A percentile compares a stretch with the other conserved stretches of the same genome.
Conservation (phyloP, 2,113 vertebrate species). For the Ceyx margarethae region DNA sequence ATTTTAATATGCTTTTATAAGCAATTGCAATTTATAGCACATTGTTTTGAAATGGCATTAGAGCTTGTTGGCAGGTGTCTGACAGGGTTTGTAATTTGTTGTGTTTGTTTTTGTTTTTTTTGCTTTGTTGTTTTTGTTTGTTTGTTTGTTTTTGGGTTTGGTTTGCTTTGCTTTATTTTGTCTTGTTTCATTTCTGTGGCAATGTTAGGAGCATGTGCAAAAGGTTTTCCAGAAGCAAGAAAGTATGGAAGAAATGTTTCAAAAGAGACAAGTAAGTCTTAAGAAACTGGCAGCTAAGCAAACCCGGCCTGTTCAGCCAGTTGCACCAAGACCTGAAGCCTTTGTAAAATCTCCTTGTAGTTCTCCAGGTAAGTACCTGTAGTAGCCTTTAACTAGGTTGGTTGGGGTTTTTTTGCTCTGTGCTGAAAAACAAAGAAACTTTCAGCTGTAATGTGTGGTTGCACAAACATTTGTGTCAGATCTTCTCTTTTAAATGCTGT, state of each 20-base stretch:
- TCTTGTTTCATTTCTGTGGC: background rate
- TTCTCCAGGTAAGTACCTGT: constrained; percentile 78
- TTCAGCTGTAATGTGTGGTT: background rate
- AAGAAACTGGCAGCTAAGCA: constrained; percentile 97
- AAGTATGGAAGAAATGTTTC: constrained; percentile 95
- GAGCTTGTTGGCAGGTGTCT: background rate
- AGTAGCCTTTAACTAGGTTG: background rate
- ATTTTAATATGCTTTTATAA: background rate
- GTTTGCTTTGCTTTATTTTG: background rate
- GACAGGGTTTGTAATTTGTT: background rate
- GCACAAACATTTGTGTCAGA: background rate
- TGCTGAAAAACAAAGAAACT: background rate
- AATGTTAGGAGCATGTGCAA: constrained; percentile 85
- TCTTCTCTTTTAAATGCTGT: background rate
- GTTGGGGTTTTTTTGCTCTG: background rate
- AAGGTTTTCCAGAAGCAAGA: constrained; percentile 91
- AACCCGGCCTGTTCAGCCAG: constrained; percentile 92
- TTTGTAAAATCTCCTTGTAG: constrained; percentile 86
- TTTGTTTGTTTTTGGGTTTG: background rate
- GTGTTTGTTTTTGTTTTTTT: too few relatives aligned
- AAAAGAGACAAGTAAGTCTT: constrained; percentile 90
- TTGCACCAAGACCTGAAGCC: constrained; percentile 94
- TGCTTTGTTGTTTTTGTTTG: background rate
- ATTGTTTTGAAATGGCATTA: background rate
- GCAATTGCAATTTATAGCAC: background rate